These are phyloP conservation scores for Pseudachorutes palmiensis DNA, from an alignment of 1,140 invertebrate species.

Conservation along the genomic window DNA sequence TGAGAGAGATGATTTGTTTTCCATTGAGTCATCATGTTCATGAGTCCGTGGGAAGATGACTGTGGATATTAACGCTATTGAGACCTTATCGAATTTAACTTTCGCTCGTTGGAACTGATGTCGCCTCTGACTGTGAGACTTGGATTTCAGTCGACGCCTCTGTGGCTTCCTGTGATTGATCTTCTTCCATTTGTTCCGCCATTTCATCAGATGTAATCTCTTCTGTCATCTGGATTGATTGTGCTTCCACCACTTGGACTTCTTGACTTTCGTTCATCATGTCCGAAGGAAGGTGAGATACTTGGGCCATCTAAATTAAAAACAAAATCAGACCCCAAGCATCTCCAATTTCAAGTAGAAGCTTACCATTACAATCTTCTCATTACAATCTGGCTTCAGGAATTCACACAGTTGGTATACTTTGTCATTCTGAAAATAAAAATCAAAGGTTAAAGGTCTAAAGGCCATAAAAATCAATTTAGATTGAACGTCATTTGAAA, in stretches of 20 bases:
- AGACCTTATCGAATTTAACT: too few relatives aligned
- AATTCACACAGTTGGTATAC: slow-evolving; percentile 37
- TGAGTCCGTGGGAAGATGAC: too few relatives aligned
- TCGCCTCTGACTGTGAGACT: neutral
- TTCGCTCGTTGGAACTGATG: too few relatives aligned
- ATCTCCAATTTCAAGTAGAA: slow-evolving; percentile 1
- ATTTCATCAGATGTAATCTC: neutral
- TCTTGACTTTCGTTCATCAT: neutral
- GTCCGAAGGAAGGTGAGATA: too few relatives aligned
- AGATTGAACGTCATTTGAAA: too few relatives aligned
- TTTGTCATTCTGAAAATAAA: slow-evolving; percentile 34
- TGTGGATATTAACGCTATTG: too few relatives aligned
- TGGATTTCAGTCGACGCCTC: neutral
- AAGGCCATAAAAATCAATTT: neutral
- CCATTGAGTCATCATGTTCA: too few relatives aligned
- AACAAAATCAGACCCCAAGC: too few relatives aligned
- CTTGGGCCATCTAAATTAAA: slow-evolving; percentile 1
- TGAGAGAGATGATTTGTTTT: too few relatives aligned
- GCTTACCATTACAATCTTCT: slow-evolving; percentile 35
- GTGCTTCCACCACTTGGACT: neutral
- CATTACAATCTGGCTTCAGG: slow-evolving; percentile 29
- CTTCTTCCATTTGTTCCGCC: slow-evolving; percentile 1
- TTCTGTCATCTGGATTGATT: slow-evolving; percentile 4
- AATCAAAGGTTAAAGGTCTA: neutral
- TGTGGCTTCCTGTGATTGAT: neutral